phyloP scores from a whole-genome alignment of 1,140 invertebrate species.

The Delia radicum region DNA sequence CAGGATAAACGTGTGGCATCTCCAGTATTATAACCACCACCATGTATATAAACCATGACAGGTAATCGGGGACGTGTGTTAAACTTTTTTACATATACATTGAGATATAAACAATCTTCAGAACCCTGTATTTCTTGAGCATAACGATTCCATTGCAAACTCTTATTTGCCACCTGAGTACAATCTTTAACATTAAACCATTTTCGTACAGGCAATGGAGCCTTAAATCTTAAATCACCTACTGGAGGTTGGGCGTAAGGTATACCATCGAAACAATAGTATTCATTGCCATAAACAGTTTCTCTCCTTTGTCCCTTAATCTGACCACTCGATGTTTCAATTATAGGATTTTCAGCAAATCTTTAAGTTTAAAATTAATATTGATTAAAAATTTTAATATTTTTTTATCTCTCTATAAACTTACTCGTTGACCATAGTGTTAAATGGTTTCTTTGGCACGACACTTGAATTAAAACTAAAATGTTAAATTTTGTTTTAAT shows the following conservation, averaged over 20 bases:
- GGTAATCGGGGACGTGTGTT: constrained; percentile 52
- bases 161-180: constrained; percentile 31
- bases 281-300: constrained; percentile 45
- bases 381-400: too few relatives aligned
- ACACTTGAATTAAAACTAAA: too few relatives aligned
- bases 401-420: too few relatives aligned
- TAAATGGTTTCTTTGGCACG: too few relatives aligned
- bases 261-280: constrained; percentile 59
- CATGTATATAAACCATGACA: constrained; percentile 72
- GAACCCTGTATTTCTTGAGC: constrained; percentile 38
- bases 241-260: constrained; percentile 69
- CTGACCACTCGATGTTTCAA: too few relatives aligned
- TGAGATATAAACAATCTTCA: constrained; percentile 50
- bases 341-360: too few relatives aligned
- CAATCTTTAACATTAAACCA: constrained; percentile 60
- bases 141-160: constrained; percentile 38
- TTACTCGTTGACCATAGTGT: too few relatives aligned
- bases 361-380: too few relatives aligned
- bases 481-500: too few relatives aligned
- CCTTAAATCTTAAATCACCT: constrained; percentile 64
- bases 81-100: constrained; percentile 43
- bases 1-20: constrained; percentile 49
- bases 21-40: constrained; percentile 64
- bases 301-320: constrained; percentile 36
- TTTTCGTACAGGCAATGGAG: constrained; percentile 58